Conservation (phyloP, 2,797 vertebrate species). For the Darevskia mixta region DNA sequence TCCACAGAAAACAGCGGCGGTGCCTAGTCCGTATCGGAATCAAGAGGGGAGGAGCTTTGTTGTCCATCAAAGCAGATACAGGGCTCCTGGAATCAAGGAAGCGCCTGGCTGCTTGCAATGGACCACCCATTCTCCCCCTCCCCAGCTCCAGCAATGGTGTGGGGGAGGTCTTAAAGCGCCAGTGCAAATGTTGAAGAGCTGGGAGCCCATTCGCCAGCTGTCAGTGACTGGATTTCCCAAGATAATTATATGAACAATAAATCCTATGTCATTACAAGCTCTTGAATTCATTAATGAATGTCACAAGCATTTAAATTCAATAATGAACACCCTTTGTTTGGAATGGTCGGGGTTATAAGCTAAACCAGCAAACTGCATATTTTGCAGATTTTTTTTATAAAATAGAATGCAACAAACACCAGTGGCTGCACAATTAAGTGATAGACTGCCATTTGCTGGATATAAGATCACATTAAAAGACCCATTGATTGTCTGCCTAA, state of each 20-base stretch:
- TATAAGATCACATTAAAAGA: not conserved
- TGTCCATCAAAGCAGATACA: constrained; percentile 43
- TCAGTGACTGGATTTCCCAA: constrained; percentile 9
- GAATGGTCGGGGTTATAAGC: not conserved
- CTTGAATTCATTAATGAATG: constrained; percentile 7
- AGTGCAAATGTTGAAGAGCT: not conserved
- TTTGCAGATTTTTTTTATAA: not conserved
- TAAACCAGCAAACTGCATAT: not conserved
- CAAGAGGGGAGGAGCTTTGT: constrained; percentile 2
- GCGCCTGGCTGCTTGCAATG: not conserved
- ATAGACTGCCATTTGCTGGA: constrained; percentile 7
- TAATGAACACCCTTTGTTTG: not conserved
- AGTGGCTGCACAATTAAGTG: not conserved
- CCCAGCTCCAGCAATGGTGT: not conserved
- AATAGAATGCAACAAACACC: not conserved
- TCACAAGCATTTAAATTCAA: constrained; percentile 13
- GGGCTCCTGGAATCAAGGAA: not conserved
- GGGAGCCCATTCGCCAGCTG: constrained; percentile 4
- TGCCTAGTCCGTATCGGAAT: not conserved
- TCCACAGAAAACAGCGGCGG: constrained; percentile 10
- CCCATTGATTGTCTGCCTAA: not conserved
- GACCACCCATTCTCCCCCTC: constrained; percentile 32
- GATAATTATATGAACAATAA: constrained; percentile 31
- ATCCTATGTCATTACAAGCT: constrained; percentile 16
- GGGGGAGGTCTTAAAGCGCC: constrained; percentile 59